Base-by-base conservation (phyloP, 2,797 vertebrate species). In the Gadopsis marmoratus region DNA sequence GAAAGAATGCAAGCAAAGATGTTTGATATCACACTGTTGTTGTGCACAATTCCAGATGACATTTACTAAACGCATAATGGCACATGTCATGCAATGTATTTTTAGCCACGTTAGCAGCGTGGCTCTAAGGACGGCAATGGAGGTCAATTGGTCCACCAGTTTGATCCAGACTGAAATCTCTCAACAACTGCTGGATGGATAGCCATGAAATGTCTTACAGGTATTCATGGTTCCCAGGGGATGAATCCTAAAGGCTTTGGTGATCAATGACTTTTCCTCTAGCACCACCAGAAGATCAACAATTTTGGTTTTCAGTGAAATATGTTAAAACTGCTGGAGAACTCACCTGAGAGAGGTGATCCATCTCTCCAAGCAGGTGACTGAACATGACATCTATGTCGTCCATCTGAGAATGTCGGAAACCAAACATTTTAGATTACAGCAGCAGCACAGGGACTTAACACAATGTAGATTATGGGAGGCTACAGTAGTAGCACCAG, bases 371-470 rank as follows among this genome's bases (percentile, higher is more conserved):
- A 41, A 97, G 92, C 84, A 98, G 91, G 85, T 95, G 82, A 73
- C 93, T 95, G 92, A 98, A 97, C 96, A 97, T 96, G 89, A 94
- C 92, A 45, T 97, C 96, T 76, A 97, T 96, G 58, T 97, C 96
- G 3, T 97, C 96, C 94, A 95, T 94, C 93, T 95, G 84, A 51
- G 29, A 84, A 77, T 0, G 50, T 41, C 1, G 71, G 31, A 66
- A 66, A 74, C 0, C 69, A 41, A 11, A n/a, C 13, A 39, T 26
- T 10, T 17, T 5, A 5, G n/a, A 13, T 19, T 75, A 67, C 7
- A 58, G 11, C 1, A 55, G 17, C 35, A 41, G 7, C 3, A n/a
- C 12, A 6, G 21, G 1, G 29, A 35, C 60, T 2, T 39, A 65
- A 8, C 51, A 51, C 16, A 29, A 26, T 1, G 4, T n/a, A 21